Evolutionary conservation across 2,888 invertebrate species (phyloP).

Genomic region (Spicauda simplicius): DNA sequence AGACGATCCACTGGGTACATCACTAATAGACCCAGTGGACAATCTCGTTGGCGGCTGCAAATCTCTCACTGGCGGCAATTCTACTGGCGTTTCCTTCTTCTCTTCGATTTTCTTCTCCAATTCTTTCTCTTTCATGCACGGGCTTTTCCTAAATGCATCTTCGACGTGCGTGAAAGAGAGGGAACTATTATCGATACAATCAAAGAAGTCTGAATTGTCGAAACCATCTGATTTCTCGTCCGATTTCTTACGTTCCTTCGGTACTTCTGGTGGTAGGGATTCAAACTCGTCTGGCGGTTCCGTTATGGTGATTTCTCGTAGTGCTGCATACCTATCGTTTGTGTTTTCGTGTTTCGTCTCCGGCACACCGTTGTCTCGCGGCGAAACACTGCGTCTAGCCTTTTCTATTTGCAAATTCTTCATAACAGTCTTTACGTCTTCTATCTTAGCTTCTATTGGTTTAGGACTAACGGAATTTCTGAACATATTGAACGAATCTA

Average conservation of each 20-base stretch:
- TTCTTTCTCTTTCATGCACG: slow-evolving; percentile 69
- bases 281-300: slow-evolving; percentile 85
- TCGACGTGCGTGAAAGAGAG: slow-evolving; percentile 79
- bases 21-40: slow-evolving; percentile 87
- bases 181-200: slow-evolving; percentile 82
- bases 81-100: slow-evolving; percentile 57
- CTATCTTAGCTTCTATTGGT: slow-evolving; percentile 77
- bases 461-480: slow-evolving; percentile 77
- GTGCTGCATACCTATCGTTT: slow-evolving; percentile 91
- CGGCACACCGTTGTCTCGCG: slow-evolving; percentile 74
- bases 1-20: slow-evolving; percentile 87
- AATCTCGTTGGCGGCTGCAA: slow-evolving; percentile 75
- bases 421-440: slow-evolving; percentile 79
- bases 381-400: slow-evolving; percentile 69
- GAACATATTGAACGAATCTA: slow-evolving; percentile 75
- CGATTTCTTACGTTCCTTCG: slow-evolving; percentile 79
- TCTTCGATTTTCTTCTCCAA: slow-evolving; percentile 62
- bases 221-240: slow-evolving; percentile 82
- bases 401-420: slow-evolving; percentile 73
- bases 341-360: slow-evolving; percentile 70
- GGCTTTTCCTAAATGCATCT: slow-evolving; percentile 80
- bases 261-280: slow-evolving; percentile 74
- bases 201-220: slow-evolving; percentile 80
- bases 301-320: slow-evolving; percentile 90
- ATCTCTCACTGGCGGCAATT: slow-evolving; percentile 56